A percentile compares a stretch with the other conserved stretches of the same genome.
phyloP scores from a whole-genome alignment of 1,140 invertebrate species.

The Helicorthomorpha holstii region DNA sequence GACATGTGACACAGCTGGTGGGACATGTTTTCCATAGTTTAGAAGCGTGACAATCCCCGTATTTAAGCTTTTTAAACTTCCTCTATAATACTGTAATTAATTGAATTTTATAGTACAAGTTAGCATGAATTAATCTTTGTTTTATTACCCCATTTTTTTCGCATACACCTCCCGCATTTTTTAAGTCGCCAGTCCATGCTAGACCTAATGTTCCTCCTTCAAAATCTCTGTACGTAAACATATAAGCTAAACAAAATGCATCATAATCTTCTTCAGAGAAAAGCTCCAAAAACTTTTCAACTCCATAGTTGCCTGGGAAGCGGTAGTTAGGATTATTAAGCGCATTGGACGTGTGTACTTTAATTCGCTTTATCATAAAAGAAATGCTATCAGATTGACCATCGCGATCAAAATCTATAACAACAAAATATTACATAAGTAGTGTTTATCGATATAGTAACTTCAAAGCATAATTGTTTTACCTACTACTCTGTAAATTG shows the following conservation, averaged over 20 bases:
- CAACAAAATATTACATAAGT: neutral
- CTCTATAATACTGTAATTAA: slow-evolving; percentile 67
- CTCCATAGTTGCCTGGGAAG: slow-evolving; percentile 91
- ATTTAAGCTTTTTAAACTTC: slow-evolving; percentile 87
- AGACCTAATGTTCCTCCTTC: slow-evolving; percentile 88
- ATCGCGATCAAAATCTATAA: slow-evolving; percentile 83
- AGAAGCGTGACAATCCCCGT: slow-evolving; percentile 99
- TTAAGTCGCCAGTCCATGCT: slow-evolving; percentile 68
- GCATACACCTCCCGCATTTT: slow-evolving; percentile 70
- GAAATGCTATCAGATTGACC: slow-evolving; percentile 79
- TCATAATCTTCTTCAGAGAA: slow-evolving; percentile 94
- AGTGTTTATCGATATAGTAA: neutral
- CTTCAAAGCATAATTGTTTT: slow-evolving; percentile 15
- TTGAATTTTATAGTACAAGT: neutral
- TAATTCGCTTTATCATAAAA: slow-evolving; percentile 91
- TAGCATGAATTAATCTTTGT: too few relatives aligned
- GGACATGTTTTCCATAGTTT: slow-evolving; percentile 94
- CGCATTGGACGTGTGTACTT: slow-evolving; percentile 71
- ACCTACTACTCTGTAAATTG: slow-evolving; percentile 80
- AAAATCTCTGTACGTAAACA: slow-evolving; percentile 95
- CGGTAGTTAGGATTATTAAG: slow-evolving; percentile 65
- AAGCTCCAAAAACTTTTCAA: slow-evolving; percentile 96
- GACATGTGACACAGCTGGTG: slow-evolving; percentile 92
- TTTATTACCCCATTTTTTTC: slow-evolving; percentile 90
- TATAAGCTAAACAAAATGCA: slow-evolving; percentile 95